A percentile compares a stretch with the other conserved stretches of the same genome.
Evolutionary conservation across 2,888 invertebrate species (phyloP).

Genomic region (Pomacea canaliculata): DNA sequence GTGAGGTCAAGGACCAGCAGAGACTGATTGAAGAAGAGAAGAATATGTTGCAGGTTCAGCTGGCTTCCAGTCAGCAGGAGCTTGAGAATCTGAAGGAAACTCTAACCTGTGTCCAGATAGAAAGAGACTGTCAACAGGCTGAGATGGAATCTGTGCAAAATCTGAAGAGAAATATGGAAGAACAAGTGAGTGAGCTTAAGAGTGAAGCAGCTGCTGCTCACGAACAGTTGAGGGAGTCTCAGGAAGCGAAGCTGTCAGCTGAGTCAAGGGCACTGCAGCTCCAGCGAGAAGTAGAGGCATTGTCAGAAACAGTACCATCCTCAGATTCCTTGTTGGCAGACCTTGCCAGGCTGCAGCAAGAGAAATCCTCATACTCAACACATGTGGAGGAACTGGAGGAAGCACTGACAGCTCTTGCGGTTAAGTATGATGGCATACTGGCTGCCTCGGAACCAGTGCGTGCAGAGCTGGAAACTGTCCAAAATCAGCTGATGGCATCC

Average conservation of each 20-base stretch:
- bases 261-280: not conserved
- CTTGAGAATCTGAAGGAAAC: not conserved
- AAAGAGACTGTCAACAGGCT: not conserved
- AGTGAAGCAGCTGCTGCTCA: not conserved
- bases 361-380: not conserved
- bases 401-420: slow-evolving; percentile 9
- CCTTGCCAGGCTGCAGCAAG: slow-evolving; percentile 11
- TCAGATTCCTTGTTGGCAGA: not conserved
- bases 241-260: not conserved
- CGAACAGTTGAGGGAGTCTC: not conserved
- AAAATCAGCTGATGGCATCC: slow-evolving; percentile 15
- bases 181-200: not conserved
- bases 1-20: not conserved
- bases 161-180: not conserved
- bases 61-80: slow-evolving; percentile 1
- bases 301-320: not conserved
- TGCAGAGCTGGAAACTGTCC: slow-evolving; percentile 18
- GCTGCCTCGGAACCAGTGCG: not conserved
- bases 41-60: slow-evolving; percentile 4
- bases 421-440: slow-evolving; percentile 2
- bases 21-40: not conserved
- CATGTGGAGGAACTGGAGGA: slow-evolving; percentile 15
- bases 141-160: slow-evolving; percentile 2
- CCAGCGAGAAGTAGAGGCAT: not conserved
- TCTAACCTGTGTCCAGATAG: not conserved